A percentile compares a stretch with the other conserved stretches of the same genome.
phyloP scores from a whole-genome alignment of 2,113 vertebrate genomes.

The Toxotes chatareus region DNA sequence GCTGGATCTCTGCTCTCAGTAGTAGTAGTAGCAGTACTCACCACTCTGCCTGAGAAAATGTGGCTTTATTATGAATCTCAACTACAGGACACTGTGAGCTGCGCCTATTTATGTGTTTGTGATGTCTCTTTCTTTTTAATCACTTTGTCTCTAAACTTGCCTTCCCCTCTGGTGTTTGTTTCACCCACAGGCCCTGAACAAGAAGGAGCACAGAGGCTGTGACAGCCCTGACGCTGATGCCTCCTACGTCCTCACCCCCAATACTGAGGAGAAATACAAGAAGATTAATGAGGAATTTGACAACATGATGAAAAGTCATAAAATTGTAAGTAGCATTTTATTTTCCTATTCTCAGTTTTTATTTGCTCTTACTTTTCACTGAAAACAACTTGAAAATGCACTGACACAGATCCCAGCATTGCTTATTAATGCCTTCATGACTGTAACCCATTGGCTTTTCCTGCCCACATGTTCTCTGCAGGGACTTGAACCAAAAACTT shows the following conservation, averaged over 20 bases:
- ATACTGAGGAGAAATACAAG: slow-evolving; percentile 98
- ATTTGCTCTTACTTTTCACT: background rate
- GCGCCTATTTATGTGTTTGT: slow-evolving; percentile 1
- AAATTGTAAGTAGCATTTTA: slow-evolving; percentile 86
- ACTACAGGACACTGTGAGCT: background rate
- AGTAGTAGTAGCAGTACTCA: background rate
- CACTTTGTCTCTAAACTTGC: background rate
- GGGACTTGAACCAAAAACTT: background rate
- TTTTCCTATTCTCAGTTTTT: background rate
- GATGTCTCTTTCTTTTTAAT: background rate
- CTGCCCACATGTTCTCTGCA: background rate
- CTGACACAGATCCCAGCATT: background rate
- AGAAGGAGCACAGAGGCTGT: slow-evolving; percentile 97
- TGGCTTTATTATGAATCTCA: background rate
- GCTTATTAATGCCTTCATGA: background rate
- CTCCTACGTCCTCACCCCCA: slow-evolving; percentile 94
- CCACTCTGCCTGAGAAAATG: background rate
- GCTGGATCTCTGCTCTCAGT: background rate
- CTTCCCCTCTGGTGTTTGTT: background rate
- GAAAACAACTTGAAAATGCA: background rate
- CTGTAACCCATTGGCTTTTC: background rate
- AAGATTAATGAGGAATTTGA: slow-evolving; percentile 99
- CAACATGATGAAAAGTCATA: slow-evolving; percentile 99
- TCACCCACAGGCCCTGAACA: slow-evolving; percentile 94
- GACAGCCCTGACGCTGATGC: slow-evolving; percentile 95